phyloP scores from a whole-genome alignment of 2,113 vertebrate species.

The western clawed frog (Xenopus tropicalis) region DNA sequence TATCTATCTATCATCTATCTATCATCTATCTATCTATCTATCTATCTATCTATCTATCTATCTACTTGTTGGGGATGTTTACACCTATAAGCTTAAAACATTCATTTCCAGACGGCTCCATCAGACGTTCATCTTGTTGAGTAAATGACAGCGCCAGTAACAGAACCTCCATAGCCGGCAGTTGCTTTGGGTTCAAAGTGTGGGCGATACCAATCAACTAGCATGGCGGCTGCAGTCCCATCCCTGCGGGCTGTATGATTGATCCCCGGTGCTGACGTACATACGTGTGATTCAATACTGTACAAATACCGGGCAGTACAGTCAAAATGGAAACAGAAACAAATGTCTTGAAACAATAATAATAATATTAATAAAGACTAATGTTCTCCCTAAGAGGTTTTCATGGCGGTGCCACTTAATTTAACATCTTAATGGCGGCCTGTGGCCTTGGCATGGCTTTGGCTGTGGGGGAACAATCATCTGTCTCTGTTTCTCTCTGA shows the following conservation, averaged over 20 bases:
- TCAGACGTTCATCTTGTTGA: too few species aligned
- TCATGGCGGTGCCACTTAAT: conserved; percentile 71
- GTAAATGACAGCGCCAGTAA: too few species aligned
- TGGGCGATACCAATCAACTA: too few species aligned
- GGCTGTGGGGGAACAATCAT: conserved; percentile 73
- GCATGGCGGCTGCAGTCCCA: conserved; percentile 69
- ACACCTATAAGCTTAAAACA: too few species aligned
- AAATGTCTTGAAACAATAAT: conserved; percentile 71
- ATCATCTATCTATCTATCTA: too few species aligned
- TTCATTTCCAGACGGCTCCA: too few species aligned
- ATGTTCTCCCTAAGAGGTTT: conserved; percentile 69
- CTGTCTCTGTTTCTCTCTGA: conserved; percentile 62
- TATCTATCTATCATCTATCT: too few species aligned
- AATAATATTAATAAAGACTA: conserved; percentile 79
- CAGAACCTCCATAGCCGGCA: too few species aligned
- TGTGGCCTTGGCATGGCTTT: conserved; percentile 69
- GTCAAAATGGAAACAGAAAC: conserved; percentile 62
- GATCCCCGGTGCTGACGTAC: conserved; percentile 59
- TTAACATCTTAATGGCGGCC: conserved; percentile 78
- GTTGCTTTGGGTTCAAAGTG: too few species aligned
- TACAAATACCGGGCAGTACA: conserved; percentile 67
- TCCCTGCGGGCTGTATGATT: conserved; percentile 65
- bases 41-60: too few species aligned
- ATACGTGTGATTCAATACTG: conserved; percentile 66
- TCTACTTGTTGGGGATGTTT: too few species aligned